Base-by-base conservation (phyloP, 2,888 invertebrate species). In the Ypsolopha sequella region DNA sequence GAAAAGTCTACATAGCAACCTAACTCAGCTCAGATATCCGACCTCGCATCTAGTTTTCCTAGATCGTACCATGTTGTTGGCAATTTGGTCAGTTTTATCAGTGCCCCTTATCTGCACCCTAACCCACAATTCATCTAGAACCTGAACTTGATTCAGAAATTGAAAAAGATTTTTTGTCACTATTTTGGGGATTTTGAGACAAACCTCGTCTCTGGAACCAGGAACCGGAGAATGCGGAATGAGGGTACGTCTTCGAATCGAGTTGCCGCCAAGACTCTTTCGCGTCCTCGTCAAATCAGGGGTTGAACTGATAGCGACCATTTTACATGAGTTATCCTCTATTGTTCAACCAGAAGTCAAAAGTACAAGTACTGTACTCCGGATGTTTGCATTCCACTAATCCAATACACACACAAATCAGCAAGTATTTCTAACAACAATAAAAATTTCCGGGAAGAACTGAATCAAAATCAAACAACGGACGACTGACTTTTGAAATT, bases 211-310 rank as follows among this genome's bases (percentile, higher is more conserved):
- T 63, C 63, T 70, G 39, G 58, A 51, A 39, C 61, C 61, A 50
- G 64, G 59, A 53, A 65, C 60, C 45, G 69, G 64, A 50, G 55
- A 64, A 54, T 77, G 73, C 0, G 77, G 72, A 51, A 80, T 69
- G 13, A 82, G 70, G 67, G 78, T 84, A 53, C 84, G 67, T 53
- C 80, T 71, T 55, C 63, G 64, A 44, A 76, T 66, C 24, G 79
- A 69, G 61, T 64, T 71, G 52, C 80, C 84, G 78, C 80, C 78
- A 77, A 76, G 56, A 66, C 84, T 56, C 46, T 59, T 59, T 14
- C 54, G 79, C 45, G 67, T 52, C 54, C 78, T 70, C 44, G 66
- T 54, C 50, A 76, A 54, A 24, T 63, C 69, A 44, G 80, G 70
- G 47, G 75, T 80, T 14, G 76, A 76, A 41, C 70, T 68, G 61